Conservation (phyloP, 2,113 vertebrate species). For the Rafetus swinhoei region DNA sequence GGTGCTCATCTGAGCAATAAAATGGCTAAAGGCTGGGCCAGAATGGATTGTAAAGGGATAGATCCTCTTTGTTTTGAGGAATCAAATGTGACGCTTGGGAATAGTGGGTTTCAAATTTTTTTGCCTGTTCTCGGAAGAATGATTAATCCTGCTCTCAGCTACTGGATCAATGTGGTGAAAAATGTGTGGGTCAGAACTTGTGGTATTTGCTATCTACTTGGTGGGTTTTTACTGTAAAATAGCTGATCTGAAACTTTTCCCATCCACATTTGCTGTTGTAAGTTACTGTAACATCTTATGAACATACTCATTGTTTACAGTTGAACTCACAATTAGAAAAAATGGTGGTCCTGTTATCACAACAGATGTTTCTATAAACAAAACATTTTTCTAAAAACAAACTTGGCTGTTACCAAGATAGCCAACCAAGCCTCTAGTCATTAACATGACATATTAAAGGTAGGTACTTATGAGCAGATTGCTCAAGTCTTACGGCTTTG, state of each 20-base stretch:
- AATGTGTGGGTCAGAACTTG: not conserved
- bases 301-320: not conserved
- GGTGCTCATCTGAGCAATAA: not conserved
- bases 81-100: accelerated
- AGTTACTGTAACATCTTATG: no score
- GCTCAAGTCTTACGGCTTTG: not conserved
- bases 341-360: not conserved
- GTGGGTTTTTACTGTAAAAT: not conserved
- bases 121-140: not conserved
- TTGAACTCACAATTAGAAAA: not conserved
- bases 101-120: not conserved
- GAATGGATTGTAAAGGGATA: not conserved
- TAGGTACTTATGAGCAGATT: not conserved
- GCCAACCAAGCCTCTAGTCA: not conserved
- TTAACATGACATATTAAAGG: not conserved
- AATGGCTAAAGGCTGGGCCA: not conserved
- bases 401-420: not conserved
- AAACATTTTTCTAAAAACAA: not conserved
- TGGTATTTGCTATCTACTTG: not conserved
- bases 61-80: not conserved
- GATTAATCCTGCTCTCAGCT: not conserved
- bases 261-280: no score
- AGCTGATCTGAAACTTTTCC: not conserved
- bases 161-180: not conserved
- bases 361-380: not conserved